phyloP scores from a whole-genome alignment of 2,113 vertebrate genomes.

The Sitta europaea region DNA sequence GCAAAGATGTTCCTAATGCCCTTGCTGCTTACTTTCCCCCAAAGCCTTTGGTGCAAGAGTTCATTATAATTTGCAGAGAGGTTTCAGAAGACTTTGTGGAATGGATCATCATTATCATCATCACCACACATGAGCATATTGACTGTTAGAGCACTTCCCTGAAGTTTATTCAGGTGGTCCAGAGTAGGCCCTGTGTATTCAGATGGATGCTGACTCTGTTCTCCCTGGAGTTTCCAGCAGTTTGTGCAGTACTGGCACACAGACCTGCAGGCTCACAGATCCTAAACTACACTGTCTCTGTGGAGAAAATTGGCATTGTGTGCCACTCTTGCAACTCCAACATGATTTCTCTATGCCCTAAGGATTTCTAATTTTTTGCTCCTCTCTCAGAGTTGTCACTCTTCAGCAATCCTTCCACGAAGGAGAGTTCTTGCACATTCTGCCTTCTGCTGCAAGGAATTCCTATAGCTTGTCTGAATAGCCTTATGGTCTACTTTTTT shows the following conservation, averaged over 20 bases:
- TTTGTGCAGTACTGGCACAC: neutral
- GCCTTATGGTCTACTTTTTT: neutral
- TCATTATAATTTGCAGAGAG: neutral
- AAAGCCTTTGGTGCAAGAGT: neutral
- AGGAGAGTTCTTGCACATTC: neutral
- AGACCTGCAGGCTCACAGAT: neutral
- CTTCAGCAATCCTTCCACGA: neutral
- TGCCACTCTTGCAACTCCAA: neutral
- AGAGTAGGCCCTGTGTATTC: neutral
- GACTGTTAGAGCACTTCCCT: neutral
- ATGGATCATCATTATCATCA: neutral
- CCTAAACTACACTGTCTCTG: neutral
- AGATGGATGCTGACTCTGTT: neutral
- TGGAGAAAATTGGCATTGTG: neutral
- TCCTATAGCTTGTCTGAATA: neutral
- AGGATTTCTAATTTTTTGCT: neutral
- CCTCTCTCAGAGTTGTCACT: neutral
- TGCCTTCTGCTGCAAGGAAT: neutral
- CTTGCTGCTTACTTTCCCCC: neutral
- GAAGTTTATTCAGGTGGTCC: neutral
- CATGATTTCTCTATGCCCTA: neutral
- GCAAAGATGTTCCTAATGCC: neutral
- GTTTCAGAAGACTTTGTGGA: neutral
- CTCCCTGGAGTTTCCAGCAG: neutral
- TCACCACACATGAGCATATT: accelerated